phyloP scores from a whole-genome alignment of 2,797 vertebrate genomes.

The Argentina silus region DNA sequence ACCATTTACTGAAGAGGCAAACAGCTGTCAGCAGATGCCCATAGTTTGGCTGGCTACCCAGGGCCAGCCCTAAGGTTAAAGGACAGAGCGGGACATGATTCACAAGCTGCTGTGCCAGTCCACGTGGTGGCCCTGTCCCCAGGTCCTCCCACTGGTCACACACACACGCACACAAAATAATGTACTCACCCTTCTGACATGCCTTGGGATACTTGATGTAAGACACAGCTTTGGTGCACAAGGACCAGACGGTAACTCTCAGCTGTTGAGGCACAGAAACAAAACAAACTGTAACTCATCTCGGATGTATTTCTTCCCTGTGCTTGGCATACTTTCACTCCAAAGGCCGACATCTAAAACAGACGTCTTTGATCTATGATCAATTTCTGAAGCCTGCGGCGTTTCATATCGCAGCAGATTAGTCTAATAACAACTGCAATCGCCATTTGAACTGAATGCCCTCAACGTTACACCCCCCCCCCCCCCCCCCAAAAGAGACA shows the following conservation, averaged over 20 bases:
- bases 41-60: conserved; percentile 46
- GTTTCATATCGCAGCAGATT: background rate
- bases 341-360: background rate
- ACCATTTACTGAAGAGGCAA: conserved; percentile 66
- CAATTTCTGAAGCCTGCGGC: background rate
- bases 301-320: background rate
- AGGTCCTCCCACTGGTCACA: conserved; percentile 2
- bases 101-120: conserved; percentile 44
- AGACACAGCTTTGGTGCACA: conserved; percentile 96
- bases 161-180: conserved; percentile 14
- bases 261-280: conserved; percentile 77
- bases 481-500: background rate
- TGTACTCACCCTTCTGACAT: conserved; percentile 91
- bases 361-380: conserved; percentile 18
- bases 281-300: conserved; percentile 25
- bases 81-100: conserved; percentile 54
- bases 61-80: conserved; percentile 63
- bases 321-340: too few relatives aligned
- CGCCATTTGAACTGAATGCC: background rate
- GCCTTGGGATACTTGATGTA: conserved; percentile 98
- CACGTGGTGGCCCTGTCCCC: conserved; percentile 49
- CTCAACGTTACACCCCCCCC: too few relatives aligned
- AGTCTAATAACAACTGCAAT: conserved; percentile 9
- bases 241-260: conserved; percentile 95
- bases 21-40: conserved; percentile 74